Percentiles rank a stretch among this genome's conserved stretches.
These are phyloP conservation scores for Metacarcinus magister DNA, from an alignment of 2,888 invertebrate genomes.

Conservation along the genomic window DNA sequence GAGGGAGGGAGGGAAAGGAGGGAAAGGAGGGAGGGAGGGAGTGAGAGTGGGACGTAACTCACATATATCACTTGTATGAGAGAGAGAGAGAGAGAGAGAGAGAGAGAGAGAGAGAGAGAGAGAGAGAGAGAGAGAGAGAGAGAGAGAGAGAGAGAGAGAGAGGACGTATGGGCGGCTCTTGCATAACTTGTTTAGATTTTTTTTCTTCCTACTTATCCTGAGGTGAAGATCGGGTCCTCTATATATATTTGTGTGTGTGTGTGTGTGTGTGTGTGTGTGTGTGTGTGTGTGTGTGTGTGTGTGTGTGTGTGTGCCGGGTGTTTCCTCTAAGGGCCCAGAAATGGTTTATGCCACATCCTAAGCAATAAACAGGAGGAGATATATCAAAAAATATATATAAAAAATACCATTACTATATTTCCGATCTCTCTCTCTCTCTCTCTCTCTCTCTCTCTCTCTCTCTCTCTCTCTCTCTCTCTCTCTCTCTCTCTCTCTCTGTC, in stretches of 20 bases:
- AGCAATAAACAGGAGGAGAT: no score
- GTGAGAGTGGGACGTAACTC: no score
- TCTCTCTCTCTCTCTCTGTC: background rate
- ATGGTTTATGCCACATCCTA: no score
- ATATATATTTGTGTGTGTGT: background rate
- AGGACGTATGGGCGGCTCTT: background rate
- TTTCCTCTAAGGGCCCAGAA: no score
- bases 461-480: constrained; percentile 26
- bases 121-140: background rate
- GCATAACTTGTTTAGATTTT: background rate
- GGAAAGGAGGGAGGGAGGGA: background rate
- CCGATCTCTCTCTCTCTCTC: background rate
- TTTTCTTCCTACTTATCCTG: background rate
- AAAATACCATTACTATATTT: no score
- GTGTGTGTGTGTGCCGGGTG: constrained; percentile 26
- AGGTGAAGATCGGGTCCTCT: background rate
- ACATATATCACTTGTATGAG: no score
- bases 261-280: constrained; percentile 26
- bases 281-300: constrained; percentile 26
- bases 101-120: constrained; percentile 45
- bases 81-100: background rate
- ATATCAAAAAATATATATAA: no score
- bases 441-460: constrained; percentile 5
- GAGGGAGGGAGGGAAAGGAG: background rate
- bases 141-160: background rate